A percentile compares a stretch with the other conserved stretches of the same genome.
Evolutionary conservation across 2,797 vertebrate species (phyloP).

Genomic region (Argentina silus): DNA sequence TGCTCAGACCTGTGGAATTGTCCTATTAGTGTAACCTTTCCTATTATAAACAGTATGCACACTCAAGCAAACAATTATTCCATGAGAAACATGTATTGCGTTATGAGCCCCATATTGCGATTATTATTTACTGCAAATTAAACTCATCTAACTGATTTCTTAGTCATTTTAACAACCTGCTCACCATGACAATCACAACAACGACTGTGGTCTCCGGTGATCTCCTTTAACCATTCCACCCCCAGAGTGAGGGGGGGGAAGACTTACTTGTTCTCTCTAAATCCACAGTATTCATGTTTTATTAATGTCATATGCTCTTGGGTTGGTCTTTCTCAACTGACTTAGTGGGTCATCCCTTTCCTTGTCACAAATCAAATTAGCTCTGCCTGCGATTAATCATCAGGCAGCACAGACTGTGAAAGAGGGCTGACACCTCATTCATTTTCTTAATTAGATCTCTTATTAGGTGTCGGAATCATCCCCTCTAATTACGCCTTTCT

Average conservation of each 20-base stretch:
- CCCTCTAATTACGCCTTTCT: conserved; percentile 77
- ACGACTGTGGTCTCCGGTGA: background rate
- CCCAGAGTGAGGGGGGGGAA: conserved; percentile 31
- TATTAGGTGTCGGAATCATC: conserved; percentile 79
- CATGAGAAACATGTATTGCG: too few relatives aligned
- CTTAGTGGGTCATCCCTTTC: conserved; percentile 78
- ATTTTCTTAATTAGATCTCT: conserved; percentile 84
- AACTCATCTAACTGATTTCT: background rate
- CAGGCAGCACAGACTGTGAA: conserved; percentile 67
- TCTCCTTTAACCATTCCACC: conserved; percentile 61
- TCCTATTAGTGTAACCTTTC: background rate
- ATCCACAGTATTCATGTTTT: conserved; percentile 73
- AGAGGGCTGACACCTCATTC: conserved; percentile 82
- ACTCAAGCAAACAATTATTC: too few relatives aligned
- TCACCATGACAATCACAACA: conserved; percentile 40
- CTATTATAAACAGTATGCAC: too few relatives aligned
- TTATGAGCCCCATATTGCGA: background rate
- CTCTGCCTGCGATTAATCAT: conserved; percentile 82
- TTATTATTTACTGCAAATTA: background rate
- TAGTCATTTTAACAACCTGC: conserved; percentile 30
- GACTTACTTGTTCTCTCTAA: conserved; percentile 48
- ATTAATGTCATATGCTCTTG: conserved; percentile 78
- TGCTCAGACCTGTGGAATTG: conserved; percentile 5
- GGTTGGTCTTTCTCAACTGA: conserved; percentile 72
- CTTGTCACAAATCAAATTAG: conserved; percentile 85